Base-by-base conservation (phyloP, 2,113 vertebrate species). In the Proterorhinus semilunaris region DNA sequence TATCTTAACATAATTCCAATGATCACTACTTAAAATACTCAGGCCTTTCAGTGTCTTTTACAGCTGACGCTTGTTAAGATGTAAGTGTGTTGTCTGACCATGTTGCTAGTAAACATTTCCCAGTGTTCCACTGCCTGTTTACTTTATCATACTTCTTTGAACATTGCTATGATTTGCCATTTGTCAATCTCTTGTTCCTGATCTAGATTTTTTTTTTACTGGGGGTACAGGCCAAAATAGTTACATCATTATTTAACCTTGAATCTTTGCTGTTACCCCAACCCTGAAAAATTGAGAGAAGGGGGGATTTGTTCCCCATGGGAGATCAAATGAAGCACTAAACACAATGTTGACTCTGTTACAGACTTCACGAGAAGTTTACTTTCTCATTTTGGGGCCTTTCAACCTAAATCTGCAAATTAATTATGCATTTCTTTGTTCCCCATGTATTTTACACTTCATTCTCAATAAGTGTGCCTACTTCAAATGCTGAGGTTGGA, bases 81-180 rank as follows among this genome's bases (percentile, higher is more conserved):
- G 52, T 79, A 71, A 81, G 67, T 75, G 71, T 71, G 71, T 66
- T 46, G 55, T 57, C 61, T 55, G 62, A 43, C 66, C 51, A 15
- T 15, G 2, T 78, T 66, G 57, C 21, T 58, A 83, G 50, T 86
- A 83, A 84, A 83, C 65, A 15, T 65, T 67, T 43, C 49, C 42
- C 52, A 57, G 74, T 58, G 16, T 70, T 74, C 74, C 48, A 66
- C 48, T 71, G 65, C 15, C 0, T 21, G 7, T 58, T 72, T 8
- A 54, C 61, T 51, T 11, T 48, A 0, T 12, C 0, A 36, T 6
- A 17, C 8, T 49, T 51, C 15, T 43, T 50, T 59, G 42, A 6
- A 36, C n/a, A 21, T 36, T 7, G 8, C n/a, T 55, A 8, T n/a
- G n/a, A 6, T 53, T 15, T 36, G 27, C 27, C 27, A 36, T 36